A percentile compares a stretch with the other conserved stretches of the same genome.
These are phyloP conservation scores for Porites rus DNA, from an alignment of 92 coral and sea anemone species.

Conservation along the genomic window DNA sequence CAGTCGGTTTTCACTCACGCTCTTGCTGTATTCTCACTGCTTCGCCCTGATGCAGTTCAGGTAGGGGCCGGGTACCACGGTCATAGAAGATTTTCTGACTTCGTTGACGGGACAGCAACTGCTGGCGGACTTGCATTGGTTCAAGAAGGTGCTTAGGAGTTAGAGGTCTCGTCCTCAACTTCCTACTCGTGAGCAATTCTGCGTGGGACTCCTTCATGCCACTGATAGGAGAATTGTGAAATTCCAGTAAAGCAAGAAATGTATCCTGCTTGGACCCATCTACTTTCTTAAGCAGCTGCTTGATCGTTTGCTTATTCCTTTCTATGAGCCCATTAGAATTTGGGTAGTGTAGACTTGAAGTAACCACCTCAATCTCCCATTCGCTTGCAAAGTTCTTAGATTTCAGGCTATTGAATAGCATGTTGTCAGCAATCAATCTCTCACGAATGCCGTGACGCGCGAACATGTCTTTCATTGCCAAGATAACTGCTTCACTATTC, in stretches of 20 bases:
- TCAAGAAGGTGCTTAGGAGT: conserved; percentile 41
- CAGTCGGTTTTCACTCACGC: conserved; percentile 37
- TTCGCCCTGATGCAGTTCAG: conserved; percentile 30
- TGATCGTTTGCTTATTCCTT: too few relatives aligned
- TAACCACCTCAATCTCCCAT: conserved; percentile 35
- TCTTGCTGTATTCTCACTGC: conserved; percentile 41
- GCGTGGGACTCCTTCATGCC: conserved; percentile 59
- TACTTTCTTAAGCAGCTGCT: too few relatives aligned
- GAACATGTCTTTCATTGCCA: conserved; percentile 64
- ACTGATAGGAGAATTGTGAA: conserved; percentile 13
- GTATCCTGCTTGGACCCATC: too few relatives aligned
- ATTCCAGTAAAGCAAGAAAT: too few relatives aligned
- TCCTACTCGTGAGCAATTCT: conserved; percentile 53
- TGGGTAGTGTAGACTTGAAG: too few relatives aligned
- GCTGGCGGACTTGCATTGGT: conserved; percentile 44
- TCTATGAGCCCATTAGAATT: too few relatives aligned
- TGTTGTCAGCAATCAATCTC: conserved; percentile 53
- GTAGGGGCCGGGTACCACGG: conserved; percentile 28
- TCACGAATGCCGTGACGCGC: conserved; percentile 63
- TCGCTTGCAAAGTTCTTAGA: conserved; percentile 55
- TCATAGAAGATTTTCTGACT: conserved; percentile 39
- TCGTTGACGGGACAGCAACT: conserved; percentile 32
- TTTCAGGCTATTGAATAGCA: conserved; percentile 54
- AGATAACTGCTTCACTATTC: conserved; percentile 40
- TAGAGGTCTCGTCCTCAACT: conserved; percentile 48